These are phyloP conservation scores for Pitta sordida DNA, from an alignment of 2,113 vertebrate species.

Conservation along the genomic window DNA sequence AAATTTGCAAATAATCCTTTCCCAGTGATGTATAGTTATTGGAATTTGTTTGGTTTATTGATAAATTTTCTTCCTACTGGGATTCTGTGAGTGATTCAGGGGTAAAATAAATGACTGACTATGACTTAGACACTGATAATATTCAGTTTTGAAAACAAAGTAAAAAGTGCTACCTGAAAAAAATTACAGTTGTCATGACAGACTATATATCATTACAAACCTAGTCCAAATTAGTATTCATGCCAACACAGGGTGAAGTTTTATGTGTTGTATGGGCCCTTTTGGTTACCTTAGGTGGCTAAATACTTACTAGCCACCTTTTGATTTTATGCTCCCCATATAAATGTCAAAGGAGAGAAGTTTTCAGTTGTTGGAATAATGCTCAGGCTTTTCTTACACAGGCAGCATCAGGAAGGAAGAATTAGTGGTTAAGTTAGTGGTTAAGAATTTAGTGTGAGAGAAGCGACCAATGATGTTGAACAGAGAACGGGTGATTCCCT, in stretches of 20 bases:
- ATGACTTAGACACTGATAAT: background rate
- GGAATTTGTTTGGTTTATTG: background rate
- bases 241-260: accelerated
- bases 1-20: background rate
- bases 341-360: background rate
- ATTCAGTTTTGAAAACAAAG: background rate
- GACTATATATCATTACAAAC: background rate
- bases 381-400: background rate
- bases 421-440: too few species aligned
- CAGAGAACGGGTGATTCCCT: background rate
- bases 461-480: background rate
- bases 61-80: background rate
- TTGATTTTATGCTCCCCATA: background rate
- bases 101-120: background rate
- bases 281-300: background rate
- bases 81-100: background rate
- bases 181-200: background rate
- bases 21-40: background rate
- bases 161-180: background rate
- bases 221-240: background rate
- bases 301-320: background rate
- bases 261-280: background rate
- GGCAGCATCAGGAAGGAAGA: background rate
- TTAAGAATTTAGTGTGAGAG: background rate
- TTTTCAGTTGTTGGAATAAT: background rate